phyloP scores from a whole-genome alignment of 2,113 vertebrate genomes.

The Piprites chloris region DNA sequence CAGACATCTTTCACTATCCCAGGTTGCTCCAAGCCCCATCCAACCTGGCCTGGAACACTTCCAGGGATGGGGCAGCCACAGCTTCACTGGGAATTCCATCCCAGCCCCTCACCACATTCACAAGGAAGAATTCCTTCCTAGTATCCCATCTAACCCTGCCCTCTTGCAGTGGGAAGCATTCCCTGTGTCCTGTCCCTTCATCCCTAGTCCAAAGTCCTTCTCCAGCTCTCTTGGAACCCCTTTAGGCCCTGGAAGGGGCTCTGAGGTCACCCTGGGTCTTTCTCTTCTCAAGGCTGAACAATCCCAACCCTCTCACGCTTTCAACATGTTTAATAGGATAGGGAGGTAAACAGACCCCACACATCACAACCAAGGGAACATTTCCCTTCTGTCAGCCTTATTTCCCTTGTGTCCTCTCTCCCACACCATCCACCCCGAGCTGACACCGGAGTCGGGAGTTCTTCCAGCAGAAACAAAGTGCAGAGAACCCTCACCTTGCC shows the following conservation, averaged over 20 bases:
- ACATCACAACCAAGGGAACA: not conserved
- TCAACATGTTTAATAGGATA: not conserved
- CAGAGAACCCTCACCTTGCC: not conserved
- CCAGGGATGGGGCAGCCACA: not conserved
- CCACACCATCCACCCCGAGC: not conserved
- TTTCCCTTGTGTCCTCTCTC: not conserved
- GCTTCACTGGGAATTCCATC: accelerated
- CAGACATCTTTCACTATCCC: not conserved
- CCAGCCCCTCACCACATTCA: accelerated
- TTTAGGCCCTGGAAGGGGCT: not conserved
- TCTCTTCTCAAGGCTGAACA: not conserved
- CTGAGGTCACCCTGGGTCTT: not conserved
- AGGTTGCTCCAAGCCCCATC: accelerated
- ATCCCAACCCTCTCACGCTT: not conserved
- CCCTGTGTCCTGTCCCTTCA: not conserved
- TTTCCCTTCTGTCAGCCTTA: not conserved
- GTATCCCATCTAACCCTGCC: not conserved
- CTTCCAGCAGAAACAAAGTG: not conserved
- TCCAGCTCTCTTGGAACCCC: not conserved
- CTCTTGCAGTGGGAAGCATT: not conserved
- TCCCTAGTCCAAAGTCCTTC: not conserved
- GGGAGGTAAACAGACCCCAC: not conserved
- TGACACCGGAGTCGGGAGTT: not conserved
- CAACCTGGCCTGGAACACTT: not conserved
- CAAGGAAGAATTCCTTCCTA: accelerated